phyloP scores from a whole-genome alignment of 2,888 invertebrate genomes.

The Cataglyphis rosenhaueri region DNA sequence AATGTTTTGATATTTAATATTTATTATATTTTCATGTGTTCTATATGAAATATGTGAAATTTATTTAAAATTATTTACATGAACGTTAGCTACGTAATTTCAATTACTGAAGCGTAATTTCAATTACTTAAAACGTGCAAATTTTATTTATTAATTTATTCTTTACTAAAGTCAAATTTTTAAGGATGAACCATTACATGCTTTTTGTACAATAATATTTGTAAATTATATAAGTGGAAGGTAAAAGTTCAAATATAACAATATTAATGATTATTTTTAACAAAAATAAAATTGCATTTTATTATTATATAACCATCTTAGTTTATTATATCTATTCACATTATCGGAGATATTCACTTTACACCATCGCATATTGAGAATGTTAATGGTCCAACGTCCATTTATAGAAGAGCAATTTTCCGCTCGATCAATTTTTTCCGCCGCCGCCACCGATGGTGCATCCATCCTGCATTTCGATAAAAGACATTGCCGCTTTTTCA shows the following conservation, averaged over 20 bases:
- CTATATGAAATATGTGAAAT: neutral
- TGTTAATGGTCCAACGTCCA: slow-evolving; percentile 35
- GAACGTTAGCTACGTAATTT: neutral
- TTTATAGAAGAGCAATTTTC: slow-evolving; percentile 60
- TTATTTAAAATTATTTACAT: neutral
- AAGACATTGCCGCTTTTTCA: slow-evolving; percentile 58
- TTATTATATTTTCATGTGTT: neutral
- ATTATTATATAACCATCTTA: neutral
- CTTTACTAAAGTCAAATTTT: neutral
- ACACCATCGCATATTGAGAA: slow-evolving; percentile 23
- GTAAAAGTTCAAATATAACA: neutral
- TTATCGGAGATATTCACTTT: slow-evolving; percentile 33
- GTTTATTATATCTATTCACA: slow-evolving; percentile 27
- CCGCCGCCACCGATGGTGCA: slow-evolving; percentile 45
- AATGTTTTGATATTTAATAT: neutral
- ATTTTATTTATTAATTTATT: neutral
- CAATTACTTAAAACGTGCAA: neutral
- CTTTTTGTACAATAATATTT: neutral
- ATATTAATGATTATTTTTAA: neutral
- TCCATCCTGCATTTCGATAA: slow-evolving; percentile 47
- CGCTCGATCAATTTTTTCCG: slow-evolving; percentile 57
- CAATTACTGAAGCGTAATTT: neutral
- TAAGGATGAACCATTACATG: neutral
- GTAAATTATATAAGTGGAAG: neutral
- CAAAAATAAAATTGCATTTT: slow-evolving; percentile 11